A percentile compares a stretch with the other conserved stretches of the same genome.
These are phyloP conservation scores for Colius striatus DNA, from an alignment of 2,113 vertebrate species.

Conservation along the genomic window DNA sequence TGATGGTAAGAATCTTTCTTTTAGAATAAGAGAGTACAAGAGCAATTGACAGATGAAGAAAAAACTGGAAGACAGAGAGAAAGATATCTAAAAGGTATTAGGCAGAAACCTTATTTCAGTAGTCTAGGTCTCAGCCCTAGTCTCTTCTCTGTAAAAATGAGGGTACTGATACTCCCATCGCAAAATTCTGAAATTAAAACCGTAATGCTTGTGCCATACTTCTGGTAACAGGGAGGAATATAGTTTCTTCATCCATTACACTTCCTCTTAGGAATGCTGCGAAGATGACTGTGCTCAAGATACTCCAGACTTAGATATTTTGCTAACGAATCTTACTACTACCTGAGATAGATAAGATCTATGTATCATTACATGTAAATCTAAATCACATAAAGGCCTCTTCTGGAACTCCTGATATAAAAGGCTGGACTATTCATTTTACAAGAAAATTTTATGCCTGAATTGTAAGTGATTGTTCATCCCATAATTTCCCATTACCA, in stretches of 20 bases:
- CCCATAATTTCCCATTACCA: neutral
- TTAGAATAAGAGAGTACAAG: neutral
- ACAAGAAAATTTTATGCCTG: neutral
- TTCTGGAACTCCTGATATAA: neutral
- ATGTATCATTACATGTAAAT: neutral
- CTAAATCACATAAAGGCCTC: neutral
- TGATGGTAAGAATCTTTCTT: neutral
- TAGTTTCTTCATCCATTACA: neutral
- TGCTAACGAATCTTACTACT: constrained; percentile 12
- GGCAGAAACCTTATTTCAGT: neutral
- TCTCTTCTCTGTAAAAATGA: neutral
- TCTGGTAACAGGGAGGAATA: neutral
- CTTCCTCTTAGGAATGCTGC: neutral
- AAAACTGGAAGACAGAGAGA: neutral
- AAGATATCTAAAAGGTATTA: neutral
- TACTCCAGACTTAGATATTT: constrained; percentile 2
- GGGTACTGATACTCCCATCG: neutral
- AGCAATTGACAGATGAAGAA: neutral
- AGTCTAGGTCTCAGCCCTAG: neutral
- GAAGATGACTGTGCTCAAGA: neutral
- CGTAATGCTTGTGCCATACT: neutral
- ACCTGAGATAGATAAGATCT: constrained; percentile 11
- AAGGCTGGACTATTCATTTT: neutral
- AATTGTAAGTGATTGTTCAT: neutral
- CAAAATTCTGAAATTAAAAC: neutral